phyloP scores from a whole-genome alignment of 1,140 invertebrate species.

The Marisa cornuarietis region DNA sequence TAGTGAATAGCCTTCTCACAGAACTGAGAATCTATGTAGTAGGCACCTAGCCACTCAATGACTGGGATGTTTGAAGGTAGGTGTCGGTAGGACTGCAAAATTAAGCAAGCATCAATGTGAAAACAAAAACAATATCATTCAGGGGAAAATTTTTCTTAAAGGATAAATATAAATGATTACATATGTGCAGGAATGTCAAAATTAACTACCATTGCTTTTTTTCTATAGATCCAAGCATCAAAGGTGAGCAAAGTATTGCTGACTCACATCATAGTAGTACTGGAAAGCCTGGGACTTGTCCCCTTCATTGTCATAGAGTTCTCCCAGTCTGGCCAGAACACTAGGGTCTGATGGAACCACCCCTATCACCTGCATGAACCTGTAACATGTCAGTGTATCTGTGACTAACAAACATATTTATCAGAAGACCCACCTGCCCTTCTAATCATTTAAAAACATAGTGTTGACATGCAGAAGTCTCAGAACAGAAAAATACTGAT shows the following conservation, averaged over 20 bases:
- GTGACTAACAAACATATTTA: background rate
- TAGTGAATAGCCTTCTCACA: conserved; percentile 89
- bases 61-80: conserved; percentile 89
- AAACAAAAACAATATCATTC: conserved; percentile 9
- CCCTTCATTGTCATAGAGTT: conserved; percentile 84
- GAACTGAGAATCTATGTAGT: conserved; percentile 89
- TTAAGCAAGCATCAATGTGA: conserved; percentile 11
- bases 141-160: background rate
- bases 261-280: conserved; percentile 85
- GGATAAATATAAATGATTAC: no score
- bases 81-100: conserved; percentile 77
- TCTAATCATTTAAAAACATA: background rate
- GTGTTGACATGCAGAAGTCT: no score
- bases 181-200: no score
- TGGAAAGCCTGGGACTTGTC: conserved; percentile 93
- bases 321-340: conserved; percentile 83
- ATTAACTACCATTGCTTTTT: no score
- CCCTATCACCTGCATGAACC: conserved; percentile 86
- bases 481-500: background rate
- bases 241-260: background rate
- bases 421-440: background rate
- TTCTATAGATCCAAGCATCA: no score
- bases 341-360: conserved; percentile 86
- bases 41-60: conserved; percentile 88
- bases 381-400: conserved; percentile 44